phyloP scores from a whole-genome alignment of 2,113 vertebrate genomes.

The Rhadina sibilatrix region DNA sequence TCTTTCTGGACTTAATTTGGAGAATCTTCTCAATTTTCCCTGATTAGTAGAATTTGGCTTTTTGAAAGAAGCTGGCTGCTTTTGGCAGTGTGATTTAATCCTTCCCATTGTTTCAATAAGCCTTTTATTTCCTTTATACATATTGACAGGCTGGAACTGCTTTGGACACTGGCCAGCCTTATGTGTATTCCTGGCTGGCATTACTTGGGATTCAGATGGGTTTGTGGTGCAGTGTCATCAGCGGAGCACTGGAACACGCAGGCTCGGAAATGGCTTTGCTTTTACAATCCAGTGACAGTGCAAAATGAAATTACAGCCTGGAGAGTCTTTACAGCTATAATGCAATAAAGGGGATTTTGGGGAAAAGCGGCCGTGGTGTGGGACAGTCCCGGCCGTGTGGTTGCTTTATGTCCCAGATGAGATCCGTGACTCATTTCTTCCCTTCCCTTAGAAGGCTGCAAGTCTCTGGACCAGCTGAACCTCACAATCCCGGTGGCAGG shows the following conservation, averaged over 20 bases:
- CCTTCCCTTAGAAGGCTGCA: slow-evolving; percentile 74
- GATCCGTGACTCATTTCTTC: not conserved
- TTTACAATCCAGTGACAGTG: not conserved
- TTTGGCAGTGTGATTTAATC: not conserved
- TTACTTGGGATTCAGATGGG: not conserved
- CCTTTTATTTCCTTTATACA: not conserved
- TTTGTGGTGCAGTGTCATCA: not conserved
- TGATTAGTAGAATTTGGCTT: not conserved
- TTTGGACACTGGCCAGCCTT: not conserved
- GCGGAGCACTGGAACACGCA: not conserved
- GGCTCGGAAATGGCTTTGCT: not conserved
- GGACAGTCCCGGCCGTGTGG: not conserved
- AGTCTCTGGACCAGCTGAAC: slow-evolving; percentile 87
- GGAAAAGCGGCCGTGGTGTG: fast-evolving
- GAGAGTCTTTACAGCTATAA: not conserved
- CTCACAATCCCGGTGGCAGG: slow-evolving; percentile 85
- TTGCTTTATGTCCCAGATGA: not conserved
- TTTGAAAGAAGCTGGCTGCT: not conserved
- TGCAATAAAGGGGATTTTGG: not conserved
- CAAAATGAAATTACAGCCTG: not conserved
- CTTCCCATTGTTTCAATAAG: not conserved
- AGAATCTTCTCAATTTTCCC: slow-evolving; percentile 15
- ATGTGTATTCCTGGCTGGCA: not conserved
- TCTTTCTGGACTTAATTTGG: not conserved
- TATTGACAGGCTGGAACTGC: not conserved